These are phyloP conservation scores for Cosmopolites sordidus DNA, from an alignment of 2,888 invertebrate genomes.

Conservation along the genomic window DNA sequence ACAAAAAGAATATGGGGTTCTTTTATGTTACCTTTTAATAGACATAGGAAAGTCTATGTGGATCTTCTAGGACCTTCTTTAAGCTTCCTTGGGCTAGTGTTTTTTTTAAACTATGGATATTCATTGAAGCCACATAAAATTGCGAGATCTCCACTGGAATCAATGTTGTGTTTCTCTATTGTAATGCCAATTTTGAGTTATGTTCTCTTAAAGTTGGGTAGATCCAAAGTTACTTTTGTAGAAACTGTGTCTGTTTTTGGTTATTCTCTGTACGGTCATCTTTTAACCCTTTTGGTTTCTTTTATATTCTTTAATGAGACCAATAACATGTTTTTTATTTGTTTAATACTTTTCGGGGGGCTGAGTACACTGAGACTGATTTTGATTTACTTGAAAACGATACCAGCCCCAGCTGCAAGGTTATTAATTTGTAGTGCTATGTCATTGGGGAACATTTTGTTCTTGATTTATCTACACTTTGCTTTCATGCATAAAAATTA, in stretches of 20 bases:
- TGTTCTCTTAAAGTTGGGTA: slow-evolving; percentile 40
- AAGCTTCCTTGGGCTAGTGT: slow-evolving; percentile 43
- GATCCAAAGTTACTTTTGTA: slow-evolving; percentile 41
- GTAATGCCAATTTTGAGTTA: slow-evolving; percentile 44
- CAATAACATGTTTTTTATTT: slow-evolving; percentile 50
- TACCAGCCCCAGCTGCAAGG: slow-evolving; percentile 48
- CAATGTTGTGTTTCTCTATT: slow-evolving; percentile 41
- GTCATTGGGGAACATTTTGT: slow-evolving; percentile 49
- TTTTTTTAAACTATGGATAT: slow-evolving; percentile 46
- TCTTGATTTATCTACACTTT: slow-evolving; percentile 52
- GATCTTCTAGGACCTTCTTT: slow-evolving; percentile 50
- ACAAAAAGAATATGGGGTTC: slow-evolving; percentile 45
- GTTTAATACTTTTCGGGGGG: slow-evolving; percentile 49
- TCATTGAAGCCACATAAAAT: slow-evolving; percentile 39
- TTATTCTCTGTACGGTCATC: slow-evolving; percentile 51
- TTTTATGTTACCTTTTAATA: slow-evolving; percentile 46
- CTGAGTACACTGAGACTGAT: slow-evolving; percentile 49
- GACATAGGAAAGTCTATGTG: slow-evolving; percentile 43
- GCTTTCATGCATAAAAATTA: slow-evolving; percentile 48
- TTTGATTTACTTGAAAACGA: slow-evolving; percentile 48
- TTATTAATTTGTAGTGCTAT: slow-evolving; percentile 51
- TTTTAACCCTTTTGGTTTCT: slow-evolving; percentile 47
- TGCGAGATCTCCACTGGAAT: slow-evolving; percentile 40
- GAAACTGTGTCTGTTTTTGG: slow-evolving; percentile 49
- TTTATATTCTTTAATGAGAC: slow-evolving; percentile 46